Percentiles rank a stretch among this genome's conserved stretches.
Conservation (phyloP, 2,797 vertebrate species). For the Enteromius thamalakanensis region DNA sequence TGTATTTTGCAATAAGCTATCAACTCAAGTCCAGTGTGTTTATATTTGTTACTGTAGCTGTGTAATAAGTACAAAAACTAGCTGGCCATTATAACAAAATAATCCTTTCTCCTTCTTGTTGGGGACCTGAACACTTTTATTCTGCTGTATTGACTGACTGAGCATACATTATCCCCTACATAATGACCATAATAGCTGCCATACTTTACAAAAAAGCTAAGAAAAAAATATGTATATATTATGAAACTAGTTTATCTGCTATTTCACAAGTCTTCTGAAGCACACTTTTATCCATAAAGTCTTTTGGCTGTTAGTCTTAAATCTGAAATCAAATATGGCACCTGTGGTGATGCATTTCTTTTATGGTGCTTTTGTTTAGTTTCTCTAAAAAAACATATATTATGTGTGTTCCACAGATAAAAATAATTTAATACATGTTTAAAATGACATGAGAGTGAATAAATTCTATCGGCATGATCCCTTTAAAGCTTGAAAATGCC, state of each 20-base stretch:
- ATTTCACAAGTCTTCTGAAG: not conserved
- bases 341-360: not conserved
- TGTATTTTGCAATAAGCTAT: not conserved
- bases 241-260: not conserved
- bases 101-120: not conserved
- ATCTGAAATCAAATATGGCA: not conserved
- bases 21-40: not conserved
- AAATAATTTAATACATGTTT: not conserved
- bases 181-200: not conserved
- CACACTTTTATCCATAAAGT: not conserved
- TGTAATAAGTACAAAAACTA: not conserved
- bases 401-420: not conserved
- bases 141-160: not conserved
- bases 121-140: not conserved
- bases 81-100: not conserved
- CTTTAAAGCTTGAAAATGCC: slow-evolving; percentile 23
- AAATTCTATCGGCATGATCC: slow-evolving; percentile 1
- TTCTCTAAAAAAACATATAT: not conserved
- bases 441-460: not conserved
- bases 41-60: not conserved
- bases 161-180: not conserved
- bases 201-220: not conserved
- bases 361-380: not conserved
- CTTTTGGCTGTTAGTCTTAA: not conserved
- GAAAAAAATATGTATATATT: not conserved